These are phyloP conservation scores for Botrylloides violaceus DNA, from an alignment of 23 tunicate genomes.

Conservation along the genomic window DNA sequence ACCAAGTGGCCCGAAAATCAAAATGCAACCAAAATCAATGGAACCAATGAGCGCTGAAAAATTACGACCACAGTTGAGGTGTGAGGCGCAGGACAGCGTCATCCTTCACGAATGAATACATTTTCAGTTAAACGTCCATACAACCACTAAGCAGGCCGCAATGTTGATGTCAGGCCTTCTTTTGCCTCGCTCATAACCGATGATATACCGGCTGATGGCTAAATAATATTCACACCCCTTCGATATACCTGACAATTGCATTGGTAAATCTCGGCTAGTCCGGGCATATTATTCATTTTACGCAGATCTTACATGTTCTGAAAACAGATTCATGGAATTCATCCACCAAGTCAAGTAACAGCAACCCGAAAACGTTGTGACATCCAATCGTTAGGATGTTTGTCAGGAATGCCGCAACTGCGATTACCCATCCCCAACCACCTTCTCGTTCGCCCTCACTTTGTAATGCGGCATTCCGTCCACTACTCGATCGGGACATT, in stretches of 20 bases:
- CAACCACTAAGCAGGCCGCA: too few relatives aligned
- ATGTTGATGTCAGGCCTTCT: too few relatives aligned
- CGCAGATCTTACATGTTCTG: slow-evolving; percentile 52
- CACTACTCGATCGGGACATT: background rate
- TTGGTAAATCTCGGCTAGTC: too few relatives aligned
- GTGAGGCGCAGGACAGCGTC: too few relatives aligned
- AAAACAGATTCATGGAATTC: slow-evolving; percentile 53
- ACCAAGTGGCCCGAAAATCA: slow-evolving; percentile 77
- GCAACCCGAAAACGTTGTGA: slow-evolving; percentile 66
- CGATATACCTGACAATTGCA: too few relatives aligned
- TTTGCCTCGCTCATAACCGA: too few relatives aligned
- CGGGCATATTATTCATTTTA: too few relatives aligned
- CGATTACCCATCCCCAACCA: slow-evolving; percentile 94
- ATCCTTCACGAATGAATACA: too few relatives aligned
- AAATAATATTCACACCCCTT: too few relatives aligned
- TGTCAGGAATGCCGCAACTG: slow-evolving; percentile 47
- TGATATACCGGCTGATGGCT: too few relatives aligned
- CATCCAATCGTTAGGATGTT: slow-evolving; percentile 63
- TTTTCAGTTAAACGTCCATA: too few relatives aligned
- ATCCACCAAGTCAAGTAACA: slow-evolving; percentile 37
- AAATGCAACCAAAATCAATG: slow-evolving; percentile 73
- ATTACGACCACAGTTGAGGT: too few relatives aligned
- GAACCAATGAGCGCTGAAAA: slow-evolving; percentile 77
- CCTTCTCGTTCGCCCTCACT: slow-evolving; percentile 40
- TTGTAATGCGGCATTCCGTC: background rate